Evolutionary conservation across 1,140 invertebrate genomes (phyloP).

Genomic region (Calephelis virginiensis): DNA sequence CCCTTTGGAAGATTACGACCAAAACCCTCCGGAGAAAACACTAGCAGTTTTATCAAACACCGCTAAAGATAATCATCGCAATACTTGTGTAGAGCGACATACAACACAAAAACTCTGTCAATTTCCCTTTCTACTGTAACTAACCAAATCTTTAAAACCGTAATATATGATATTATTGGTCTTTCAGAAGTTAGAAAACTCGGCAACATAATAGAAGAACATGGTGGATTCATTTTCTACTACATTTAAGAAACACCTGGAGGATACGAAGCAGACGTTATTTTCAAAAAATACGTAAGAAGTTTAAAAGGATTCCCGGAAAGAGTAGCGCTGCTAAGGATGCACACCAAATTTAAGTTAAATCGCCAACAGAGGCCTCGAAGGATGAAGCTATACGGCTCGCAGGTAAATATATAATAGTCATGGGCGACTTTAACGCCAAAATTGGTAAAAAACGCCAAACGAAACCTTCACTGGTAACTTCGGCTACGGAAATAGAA

Average conservation of each 20-base stretch:
- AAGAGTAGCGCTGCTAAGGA: constrained; percentile 30
- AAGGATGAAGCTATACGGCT: constrained; percentile 20
- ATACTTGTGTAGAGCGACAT: no score
- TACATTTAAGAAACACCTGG: background rate
- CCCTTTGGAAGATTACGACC: no score
- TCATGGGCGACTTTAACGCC: constrained; percentile 29
- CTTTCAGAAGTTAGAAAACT: no score
- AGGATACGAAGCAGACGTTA: background rate
- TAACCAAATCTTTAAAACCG: background rate
- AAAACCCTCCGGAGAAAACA: no score
- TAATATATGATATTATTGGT: background rate
- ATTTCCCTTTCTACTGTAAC: background rate
- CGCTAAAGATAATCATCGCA: no score
- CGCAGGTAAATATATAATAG: constrained; percentile 24
- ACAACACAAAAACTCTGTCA: no score
- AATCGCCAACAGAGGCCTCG: constrained; percentile 29
- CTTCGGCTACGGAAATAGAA: no score
- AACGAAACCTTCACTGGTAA: background rate
- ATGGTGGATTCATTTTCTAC: background rate
- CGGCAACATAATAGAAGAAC: background rate
- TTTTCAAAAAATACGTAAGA: background rate
- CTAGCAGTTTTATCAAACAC: no score
- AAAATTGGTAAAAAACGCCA: constrained; percentile 19
- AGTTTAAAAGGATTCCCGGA: constrained; percentile 30
- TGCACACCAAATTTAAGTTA: constrained; percentile 30